These are phyloP conservation scores for Podotricha telesiphe DNA, from an alignment of 2,888 invertebrate species.

Conservation along the genomic window DNA sequence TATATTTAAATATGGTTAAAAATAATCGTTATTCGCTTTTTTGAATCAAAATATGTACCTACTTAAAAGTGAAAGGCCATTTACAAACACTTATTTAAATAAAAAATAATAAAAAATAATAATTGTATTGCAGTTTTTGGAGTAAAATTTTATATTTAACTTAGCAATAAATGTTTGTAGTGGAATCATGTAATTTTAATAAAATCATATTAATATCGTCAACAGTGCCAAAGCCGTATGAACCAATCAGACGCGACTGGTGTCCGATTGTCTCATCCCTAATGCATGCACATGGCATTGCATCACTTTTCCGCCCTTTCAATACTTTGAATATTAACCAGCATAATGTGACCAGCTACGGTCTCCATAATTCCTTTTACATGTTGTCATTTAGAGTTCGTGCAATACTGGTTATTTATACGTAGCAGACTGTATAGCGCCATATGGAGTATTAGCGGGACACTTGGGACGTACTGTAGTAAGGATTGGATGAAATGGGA, in stretches of 20 bases:
- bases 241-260: conserved; percentile 70
- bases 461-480: conserved; percentile 74
- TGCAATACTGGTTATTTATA: conserved; percentile 62
- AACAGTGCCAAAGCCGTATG: conserved; percentile 67
- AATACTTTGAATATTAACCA: conserved; percentile 68
- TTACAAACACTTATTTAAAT: no score
- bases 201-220: conserved; percentile 38
- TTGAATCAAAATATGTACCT: no score
- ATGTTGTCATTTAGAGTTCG: conserved; percentile 50
- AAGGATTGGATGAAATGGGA: conserved; percentile 70
- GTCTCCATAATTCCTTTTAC: conserved; percentile 35
- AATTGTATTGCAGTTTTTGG: no score
- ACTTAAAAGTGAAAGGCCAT: no score
- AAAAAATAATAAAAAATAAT: no score
- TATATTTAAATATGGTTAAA: no score
- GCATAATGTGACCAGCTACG: conserved; percentile 49
- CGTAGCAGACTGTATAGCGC: conserved; percentile 70
- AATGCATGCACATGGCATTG: conserved; percentile 82
- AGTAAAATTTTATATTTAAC: no score
- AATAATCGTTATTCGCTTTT: no score
- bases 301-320: conserved; percentile 75
- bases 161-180: background rate
- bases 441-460: conserved; percentile 82
- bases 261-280: conserved; percentile 76
- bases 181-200: conserved; percentile 22